Base-by-base conservation (phyloP, 2,797 vertebrate genomes). In the Benthosema pterotum region DNA sequence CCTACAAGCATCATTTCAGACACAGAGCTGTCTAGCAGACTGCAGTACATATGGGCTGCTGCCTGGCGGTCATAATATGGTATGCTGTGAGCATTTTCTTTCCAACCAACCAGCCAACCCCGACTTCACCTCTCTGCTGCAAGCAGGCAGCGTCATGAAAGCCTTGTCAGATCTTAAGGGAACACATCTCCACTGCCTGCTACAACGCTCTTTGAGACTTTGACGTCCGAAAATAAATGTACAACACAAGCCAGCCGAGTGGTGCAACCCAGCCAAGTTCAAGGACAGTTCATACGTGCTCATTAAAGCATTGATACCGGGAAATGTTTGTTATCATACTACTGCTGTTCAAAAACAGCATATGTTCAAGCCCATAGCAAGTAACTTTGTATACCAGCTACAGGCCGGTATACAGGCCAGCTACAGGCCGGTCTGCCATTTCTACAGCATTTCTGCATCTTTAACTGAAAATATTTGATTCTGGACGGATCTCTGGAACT, bases 261-360 rank as follows among this genome's bases (percentile, higher is more conserved):
- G 52, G 74, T 75, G 52, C 57, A 75, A 80, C 70, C 61, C 67
- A 65, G 67, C 25, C 38, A 50, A 75, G 88, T 91, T 91, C 88
- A 91, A 91, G 89, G 87, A 86, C 86, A 87, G 85, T 89, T 89
- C 69, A 59, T 68, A 57, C 58, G 11, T 18, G 67, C 83, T 90
- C 77, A 87, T 87, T 89, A 89, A 86, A 87, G 78, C 66, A 86
- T 86, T 77, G 87, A 60, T 3, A 76, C 71, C 16, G 12, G 22
- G 22, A 25, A 25, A 25, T 25, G 22, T 25, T 25, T 25, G n/a
- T n/a, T n/a, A n/a, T n/a, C 5, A 25, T 25, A 25, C 22, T 25
- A 3, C 5, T 25, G 22, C 22, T 25, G 5, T 25, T 25, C 22
- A 25, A 25, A 25, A 2, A 25, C 22, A 25, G 22, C 22, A 25